These are phyloP conservation scores for Halcyon smyrnensis DNA, from an alignment of 2,797 vertebrate genomes.

Conservation along the genomic window DNA sequence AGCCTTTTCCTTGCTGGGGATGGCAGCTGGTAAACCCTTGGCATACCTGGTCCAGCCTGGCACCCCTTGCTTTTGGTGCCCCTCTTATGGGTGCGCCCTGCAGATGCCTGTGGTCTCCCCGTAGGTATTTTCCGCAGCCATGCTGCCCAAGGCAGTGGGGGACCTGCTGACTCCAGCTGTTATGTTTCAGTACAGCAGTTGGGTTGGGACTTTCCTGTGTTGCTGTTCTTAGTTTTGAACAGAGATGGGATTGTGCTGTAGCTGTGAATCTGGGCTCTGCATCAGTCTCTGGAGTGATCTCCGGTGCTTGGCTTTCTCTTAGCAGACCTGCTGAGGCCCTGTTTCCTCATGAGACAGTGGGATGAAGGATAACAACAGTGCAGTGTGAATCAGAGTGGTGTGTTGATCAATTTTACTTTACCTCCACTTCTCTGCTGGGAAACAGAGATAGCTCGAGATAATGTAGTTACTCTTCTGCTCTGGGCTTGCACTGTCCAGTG, in stretches of 20 bases:
- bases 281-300: background rate
- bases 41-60: background rate
- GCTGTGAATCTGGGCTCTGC: accelerated
- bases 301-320: background rate
- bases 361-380: background rate
- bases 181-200: background rate
- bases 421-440: background rate
- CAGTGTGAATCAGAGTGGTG: background rate
- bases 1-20: too few species aligned
- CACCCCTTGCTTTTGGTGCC: too few species aligned
- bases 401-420: background rate
- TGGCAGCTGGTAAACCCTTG: background rate
- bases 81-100: background rate
- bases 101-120: background rate
- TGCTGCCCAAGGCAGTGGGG: accelerated
- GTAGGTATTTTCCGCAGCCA: accelerated
- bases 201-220: background rate
- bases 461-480: background rate
- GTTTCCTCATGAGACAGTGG: background rate
- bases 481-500: background rate
- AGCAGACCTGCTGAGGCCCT: background rate
- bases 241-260: accelerated
- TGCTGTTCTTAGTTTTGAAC: background rate
- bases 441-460: background rate
- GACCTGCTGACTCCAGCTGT: background rate